Evolutionary conservation across 2,113 vertebrate species (phyloP), one percentile per base, ranked within the genome.

Genomic region (Sebastes schlegelii): DNA sequence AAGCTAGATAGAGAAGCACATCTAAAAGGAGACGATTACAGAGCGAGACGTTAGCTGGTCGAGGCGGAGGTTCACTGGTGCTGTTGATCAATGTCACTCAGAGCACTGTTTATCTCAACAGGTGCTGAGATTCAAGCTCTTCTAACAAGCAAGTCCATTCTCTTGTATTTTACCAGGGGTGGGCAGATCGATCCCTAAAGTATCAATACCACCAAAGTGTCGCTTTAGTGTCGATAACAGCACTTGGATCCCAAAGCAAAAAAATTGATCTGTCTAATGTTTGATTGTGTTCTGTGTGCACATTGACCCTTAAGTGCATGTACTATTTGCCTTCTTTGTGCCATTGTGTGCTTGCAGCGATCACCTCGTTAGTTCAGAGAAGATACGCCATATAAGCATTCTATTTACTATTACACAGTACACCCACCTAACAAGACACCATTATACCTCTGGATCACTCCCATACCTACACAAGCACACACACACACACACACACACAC

Each of bases 191-290:
- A 6, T 67, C 14, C 0, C 16, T 9, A 52, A 71, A 2, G 65
- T 63, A 64, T 88, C 66, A 62, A 72, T 72, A 14, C 3, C 11
- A 42, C 55, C 40, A 11, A 80, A 73, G 57, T 16, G 55, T 42
- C 4, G 9, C 26, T 34, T 34, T 34, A 34, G 26, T 34, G 26
- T 34, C 26, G 26, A 34, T 34, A 34, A 34, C 26, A 10, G 21
- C 77, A 8, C 55, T 46, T 16, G 13, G 6, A 40, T 63, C 60
- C 26, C 34, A 57, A 45, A 57, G 66, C n/a, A 54, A 58, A 57
- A 62, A 79, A 64, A 77, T 0, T 11, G 48, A 52, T 55, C 51
- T 4, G 5, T 55, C 17, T 42, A 8, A 17, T 45, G 40, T 45
- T 21, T 8, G 16, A 19, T 54, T 55, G 17, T 34, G 23, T 10